Evolutionary conservation across 1,140 invertebrate species (phyloP), one percentile per base, ranked within the genome.

Genomic region (Eupeodes corollae): DNA sequence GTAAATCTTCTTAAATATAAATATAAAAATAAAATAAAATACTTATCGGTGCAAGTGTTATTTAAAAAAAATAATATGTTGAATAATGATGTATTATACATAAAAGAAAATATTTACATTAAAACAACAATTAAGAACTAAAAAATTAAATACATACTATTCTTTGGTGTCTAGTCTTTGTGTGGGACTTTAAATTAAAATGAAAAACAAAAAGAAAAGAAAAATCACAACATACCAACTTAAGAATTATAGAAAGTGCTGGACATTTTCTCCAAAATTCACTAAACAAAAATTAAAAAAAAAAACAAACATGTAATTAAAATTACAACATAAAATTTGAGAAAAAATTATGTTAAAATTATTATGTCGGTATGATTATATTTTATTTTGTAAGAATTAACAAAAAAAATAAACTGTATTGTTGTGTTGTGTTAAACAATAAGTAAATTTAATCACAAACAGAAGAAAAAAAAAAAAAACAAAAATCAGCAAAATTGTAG

Each of bases 191-290:
- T 58, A 63, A 62, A 61, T 37, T 56, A 53, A 52, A 6, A 43
- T 21, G 30, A 61, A 62, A 57, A 55, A 59, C 50, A 50, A 47
- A 44, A 40, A 41, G 31, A 44, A 30, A 31, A 44, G 12, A 13
- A 44, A 44, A 44, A 31, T 58, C 47, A 45, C 51, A 39, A 40
- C 33, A 16, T 48, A 53, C 34, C 46, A 55, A 59, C 57, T 53
- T 58, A 58, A 61, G 60, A 63, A 60, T 52, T 53, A 54, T 55
- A 56, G 61, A 63, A 63, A 63, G 53, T 63, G 61, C 61, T 63
- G 61, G 61, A 52, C 61, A 63, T 63, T 63, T 63, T 63, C 61
- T 63, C 58, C 54, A 57, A 55, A 44, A 53, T 59, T 47, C 41
- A 54, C 45, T 48, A 16, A 50, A 52, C 47, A 48, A 47, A 33